Percentiles rank a stretch among this genome's conserved stretches.
Evolutionary conservation across 2,888 invertebrate species (phyloP).

Genomic region (Lycaena phlaeas): DNA sequence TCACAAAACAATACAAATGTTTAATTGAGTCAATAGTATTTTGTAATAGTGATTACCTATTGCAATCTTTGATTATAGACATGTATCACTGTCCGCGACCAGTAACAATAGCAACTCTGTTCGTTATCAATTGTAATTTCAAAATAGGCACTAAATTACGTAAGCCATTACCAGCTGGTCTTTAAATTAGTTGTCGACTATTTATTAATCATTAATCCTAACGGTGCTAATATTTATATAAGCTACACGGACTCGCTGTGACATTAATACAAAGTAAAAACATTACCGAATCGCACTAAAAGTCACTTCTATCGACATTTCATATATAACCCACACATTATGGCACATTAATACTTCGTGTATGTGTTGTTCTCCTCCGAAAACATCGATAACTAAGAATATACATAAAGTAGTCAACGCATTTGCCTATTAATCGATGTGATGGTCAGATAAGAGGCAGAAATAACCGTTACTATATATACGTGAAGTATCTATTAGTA

Average conservation of each 20-base stretch:
- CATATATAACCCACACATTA: slow-evolving; percentile 12
- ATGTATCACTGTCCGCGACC: slow-evolving; percentile 53
- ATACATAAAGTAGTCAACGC: slow-evolving; percentile 58
- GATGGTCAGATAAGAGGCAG: slow-evolving; percentile 38
- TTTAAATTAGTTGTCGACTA: slow-evolving; percentile 55
- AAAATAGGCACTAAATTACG: slow-evolving; percentile 62
- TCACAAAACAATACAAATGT: neutral
- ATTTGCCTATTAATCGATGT: slow-evolving; percentile 52
- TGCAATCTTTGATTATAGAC: slow-evolving; percentile 43
- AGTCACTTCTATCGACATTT: neutral
- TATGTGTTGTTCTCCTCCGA: slow-evolving; percentile 51
- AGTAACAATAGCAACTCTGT: slow-evolving; percentile 59
- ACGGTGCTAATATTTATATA: slow-evolving; percentile 7
- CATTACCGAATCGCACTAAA: slow-evolving; percentile 1
- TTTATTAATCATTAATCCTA: slow-evolving; percentile 24
- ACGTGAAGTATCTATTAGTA: slow-evolving; percentile 56
- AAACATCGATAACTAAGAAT: slow-evolving; percentile 42
- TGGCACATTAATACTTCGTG: slow-evolving; percentile 36
- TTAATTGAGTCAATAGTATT: slow-evolving; percentile 10
- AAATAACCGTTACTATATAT: slow-evolving; percentile 63
- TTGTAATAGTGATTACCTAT: slow-evolving; percentile 9
- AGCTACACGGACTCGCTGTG: neutral
- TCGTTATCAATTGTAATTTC: slow-evolving; percentile 56
- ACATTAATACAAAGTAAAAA: neutral
- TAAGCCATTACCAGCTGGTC: slow-evolving; percentile 49